Evolutionary conservation across 2,797 vertebrate species (phyloP), one percentile per base, ranked within the genome.

Genomic region (Sorex maritimensis): DNA sequence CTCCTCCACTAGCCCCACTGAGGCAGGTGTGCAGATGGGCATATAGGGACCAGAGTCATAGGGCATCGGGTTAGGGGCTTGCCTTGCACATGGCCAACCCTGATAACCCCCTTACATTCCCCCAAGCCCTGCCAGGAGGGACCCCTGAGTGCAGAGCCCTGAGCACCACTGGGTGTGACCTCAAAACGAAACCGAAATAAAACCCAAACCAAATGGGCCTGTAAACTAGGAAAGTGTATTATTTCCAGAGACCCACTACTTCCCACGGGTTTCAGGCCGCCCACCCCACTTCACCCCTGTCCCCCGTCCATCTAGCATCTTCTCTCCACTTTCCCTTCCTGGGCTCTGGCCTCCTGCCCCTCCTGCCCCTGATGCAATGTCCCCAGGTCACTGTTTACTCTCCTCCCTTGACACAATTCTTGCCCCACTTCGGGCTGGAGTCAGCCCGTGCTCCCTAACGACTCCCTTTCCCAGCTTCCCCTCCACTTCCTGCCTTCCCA

Each of bases 221-320:
- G 13, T 28, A 26, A 73, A 78, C 80, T 84, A 28, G 2, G 24
- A 77, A 65, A 28, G 61, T 55, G 72, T 71, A 55, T 52, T 46
- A 38, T 63, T 86, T 93, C 86, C 65, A 86, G 55, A 91, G 55
- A 30, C 23, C 28, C 46, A n/a, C 14, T 24, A 67, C 73, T 68
- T 85, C 75, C 82, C 58, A 90, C 52, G 65, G 65, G 1, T 6
- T 67, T 1, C 10, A 9, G 58, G 58, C 58, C 65, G 67, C 52
- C 81, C 26, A 24, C 63, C 63, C 49, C 3, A 2, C 2, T 9
- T 17, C 34, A 11, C 23, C 61, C 30, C 38, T 28, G 0, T 0
- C 4, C 52, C 46, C 61, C 71, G 30, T 61, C 8, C 67, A 26
- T 69, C 3, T 12, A 23, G 3, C 9, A 41, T 44, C 34, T 11